Evolutionary conservation across 1,140 invertebrate species (phyloP).

Genomic region (Phymorhynchus buccinoides): DNA sequence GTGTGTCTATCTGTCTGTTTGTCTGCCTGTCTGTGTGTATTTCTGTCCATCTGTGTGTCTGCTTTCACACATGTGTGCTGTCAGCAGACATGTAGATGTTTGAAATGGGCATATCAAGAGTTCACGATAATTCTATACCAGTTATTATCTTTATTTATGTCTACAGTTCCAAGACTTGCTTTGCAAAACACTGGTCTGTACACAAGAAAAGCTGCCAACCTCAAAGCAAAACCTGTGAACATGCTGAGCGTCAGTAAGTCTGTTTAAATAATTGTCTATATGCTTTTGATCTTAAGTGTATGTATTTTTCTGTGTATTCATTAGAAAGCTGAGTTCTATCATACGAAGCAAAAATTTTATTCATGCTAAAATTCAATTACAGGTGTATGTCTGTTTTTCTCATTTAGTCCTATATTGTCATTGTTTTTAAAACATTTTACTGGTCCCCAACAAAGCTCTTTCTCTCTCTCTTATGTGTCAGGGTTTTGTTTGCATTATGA

Average conservation of each 20-base stretch:
- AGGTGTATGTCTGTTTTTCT: no score
- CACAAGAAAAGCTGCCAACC: conserved; percentile 16
- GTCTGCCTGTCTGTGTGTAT: not conserved
- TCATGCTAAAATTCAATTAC: no score
- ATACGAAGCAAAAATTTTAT: not conserved
- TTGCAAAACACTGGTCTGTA: conserved; percentile 32
- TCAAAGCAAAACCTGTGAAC: not conserved
- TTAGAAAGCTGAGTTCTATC: not conserved
- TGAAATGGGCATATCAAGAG: not conserved
- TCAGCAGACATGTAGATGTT: not conserved
- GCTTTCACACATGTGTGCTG: no score
- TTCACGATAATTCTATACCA: not conserved
- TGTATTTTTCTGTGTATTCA: not conserved
- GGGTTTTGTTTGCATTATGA: no score
- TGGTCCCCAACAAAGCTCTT: no score
- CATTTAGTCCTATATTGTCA: no score
- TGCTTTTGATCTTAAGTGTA: not conserved
- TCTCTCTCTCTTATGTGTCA: no score
- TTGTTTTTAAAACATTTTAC: no score
- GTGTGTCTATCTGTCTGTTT: not conserved
- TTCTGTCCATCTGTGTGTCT: not conserved
- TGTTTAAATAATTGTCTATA: no score
- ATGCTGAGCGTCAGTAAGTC: not conserved
- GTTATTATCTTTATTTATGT: not conserved
- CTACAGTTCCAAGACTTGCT: conserved; percentile 29